Evolutionary conservation across 2,888 invertebrate genomes (phyloP).

Genomic region (Cistogaster globosa): DNA sequence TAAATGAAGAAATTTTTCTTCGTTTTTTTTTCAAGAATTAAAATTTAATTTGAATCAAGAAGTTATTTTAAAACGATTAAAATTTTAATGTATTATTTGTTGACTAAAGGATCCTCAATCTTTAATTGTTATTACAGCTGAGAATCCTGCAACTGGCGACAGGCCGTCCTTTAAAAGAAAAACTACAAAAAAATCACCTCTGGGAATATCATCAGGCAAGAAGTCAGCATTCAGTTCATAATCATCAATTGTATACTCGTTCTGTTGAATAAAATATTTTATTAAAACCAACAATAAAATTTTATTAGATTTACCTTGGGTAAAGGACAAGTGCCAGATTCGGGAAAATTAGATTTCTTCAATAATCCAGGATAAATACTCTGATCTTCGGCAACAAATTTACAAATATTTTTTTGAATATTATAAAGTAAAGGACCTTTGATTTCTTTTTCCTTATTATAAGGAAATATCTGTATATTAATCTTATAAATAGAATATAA

Average conservation of each 20-base stretch:
- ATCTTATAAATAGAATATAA: constrained; percentile 35
- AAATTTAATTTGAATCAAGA: not conserved
- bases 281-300: not conserved
- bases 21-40: not conserved
- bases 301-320: constrained; percentile 71
- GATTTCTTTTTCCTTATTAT: constrained; percentile 14
- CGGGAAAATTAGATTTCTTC: constrained; percentile 75
- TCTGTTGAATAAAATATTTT: constrained; percentile 56
- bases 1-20: not conserved
- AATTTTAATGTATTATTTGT: no score
- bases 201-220: constrained; percentile 75
- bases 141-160: constrained; percentile 73
- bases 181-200: constrained; percentile 76
- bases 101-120: not conserved
- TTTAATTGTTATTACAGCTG: not conserved
- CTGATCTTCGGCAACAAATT: constrained; percentile 75
- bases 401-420: constrained; percentile 74
- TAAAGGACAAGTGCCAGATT: constrained; percentile 75
- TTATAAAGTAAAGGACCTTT: constrained; percentile 71
- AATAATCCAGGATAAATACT: constrained; percentile 75
- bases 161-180: constrained; percentile 72
- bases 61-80: not conserved
- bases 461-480: constrained; percentile 49
- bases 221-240: constrained; percentile 76
- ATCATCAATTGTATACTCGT: constrained; percentile 74